Evolutionary conservation across 2,888 invertebrate species (phyloP).

Genomic region (Drosophila engyochracea): DNA sequence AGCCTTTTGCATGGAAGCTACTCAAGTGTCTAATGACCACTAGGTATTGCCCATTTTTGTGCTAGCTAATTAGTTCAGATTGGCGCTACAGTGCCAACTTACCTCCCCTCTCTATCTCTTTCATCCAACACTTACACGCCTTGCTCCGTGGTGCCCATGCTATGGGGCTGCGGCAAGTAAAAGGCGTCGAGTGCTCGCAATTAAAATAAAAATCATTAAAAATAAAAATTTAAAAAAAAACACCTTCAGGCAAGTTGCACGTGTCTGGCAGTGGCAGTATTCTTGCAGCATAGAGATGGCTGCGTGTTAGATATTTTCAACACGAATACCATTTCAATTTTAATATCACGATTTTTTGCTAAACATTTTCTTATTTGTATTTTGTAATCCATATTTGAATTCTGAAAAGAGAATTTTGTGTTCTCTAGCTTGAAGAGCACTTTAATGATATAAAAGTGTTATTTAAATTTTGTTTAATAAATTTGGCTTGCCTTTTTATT

Average conservation of each 20-base stretch:
- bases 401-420: neutral
- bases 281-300: neutral
- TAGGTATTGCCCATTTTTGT: conserved; percentile 34
- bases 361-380: neutral
- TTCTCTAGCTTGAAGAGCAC: neutral
- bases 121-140: neutral
- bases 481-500: neutral
- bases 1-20: neutral
- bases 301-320: neutral
- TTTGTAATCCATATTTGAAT: neutral
- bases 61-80: conserved; percentile 32
- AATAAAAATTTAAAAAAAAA: conserved; percentile 45
- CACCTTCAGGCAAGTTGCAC: conserved; percentile 21
- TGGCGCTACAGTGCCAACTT: neutral
- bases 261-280: conserved; percentile 21
- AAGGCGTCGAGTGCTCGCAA: conserved; percentile 59
- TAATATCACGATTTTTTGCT: neutral
- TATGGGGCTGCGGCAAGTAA: conserved; percentile 18
- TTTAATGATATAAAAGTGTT: neutral
- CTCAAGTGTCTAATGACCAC: conserved; percentile 32
- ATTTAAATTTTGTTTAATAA: neutral
- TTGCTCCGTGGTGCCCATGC: neutral
- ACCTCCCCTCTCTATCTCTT: neutral
- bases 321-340: neutral
- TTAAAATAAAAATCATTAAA: conserved; percentile 64